Base-by-base conservation (phyloP, 2,888 invertebrate genomes). In the Andrena marginata region DNA sequence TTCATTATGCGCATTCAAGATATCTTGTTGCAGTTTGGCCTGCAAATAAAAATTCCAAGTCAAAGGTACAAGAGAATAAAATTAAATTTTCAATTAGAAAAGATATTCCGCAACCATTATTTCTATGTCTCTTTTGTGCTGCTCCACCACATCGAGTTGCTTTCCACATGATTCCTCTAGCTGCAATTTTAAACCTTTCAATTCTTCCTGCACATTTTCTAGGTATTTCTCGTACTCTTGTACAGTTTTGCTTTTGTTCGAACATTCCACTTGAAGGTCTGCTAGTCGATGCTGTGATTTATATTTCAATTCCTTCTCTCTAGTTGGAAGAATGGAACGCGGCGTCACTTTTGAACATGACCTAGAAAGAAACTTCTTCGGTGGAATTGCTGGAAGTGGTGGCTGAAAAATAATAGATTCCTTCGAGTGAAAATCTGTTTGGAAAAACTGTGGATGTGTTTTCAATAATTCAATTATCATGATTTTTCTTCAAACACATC, bases 211-310 rank as follows among this genome's bases (percentile, higher is more conserved):
- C 89, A 92, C 85, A 8, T 93, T 92, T 5, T 92, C 91, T 4
- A 93, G 92, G 2, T 90, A 89, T 54, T 89, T 92, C 51, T 92
- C 93, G 29, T 92, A 89, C 68, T 94, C 94, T 13, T 83, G 82
- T 82, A 94, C 92, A 29, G 93, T 93, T 84, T 89, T 92, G 64
- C 91, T 88, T 77, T 94, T 94, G 73, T 94, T 94, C 20, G 64
- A 75, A 77, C 92, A 93, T 78, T 94, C 93, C 56, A 92, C 90
- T 74, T 89, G 91, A 29, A 94, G 90, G 88, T 94, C 94, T 3
- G 92, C 90, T n/a, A 93, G 83, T 74, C 93, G 91, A n/a, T 91
- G 87, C 10, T 83, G 78, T 0, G 87, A 83, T 69, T 92, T 90
- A 51, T 93, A 93, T 31, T 86, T 87, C 10, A 88, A 79, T 23